Conservation (phyloP, 2,888 invertebrate species). For the Rotaria macrura region DNA sequence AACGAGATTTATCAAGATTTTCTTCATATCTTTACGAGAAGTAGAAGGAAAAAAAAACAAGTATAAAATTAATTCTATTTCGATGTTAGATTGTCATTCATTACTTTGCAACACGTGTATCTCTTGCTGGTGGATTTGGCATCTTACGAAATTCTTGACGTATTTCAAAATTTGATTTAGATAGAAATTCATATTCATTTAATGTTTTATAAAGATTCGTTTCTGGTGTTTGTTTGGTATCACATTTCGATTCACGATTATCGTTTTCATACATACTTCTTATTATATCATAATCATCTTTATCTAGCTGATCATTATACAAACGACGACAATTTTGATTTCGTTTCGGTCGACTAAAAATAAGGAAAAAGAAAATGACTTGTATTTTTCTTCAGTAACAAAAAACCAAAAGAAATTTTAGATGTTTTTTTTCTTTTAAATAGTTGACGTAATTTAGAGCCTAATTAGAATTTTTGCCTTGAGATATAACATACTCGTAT, state of each 20-base stretch:
- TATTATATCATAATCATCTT: neutral
- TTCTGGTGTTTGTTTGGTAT: neutral
- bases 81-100: neutral
- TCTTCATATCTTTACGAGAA: conserved; percentile 20
- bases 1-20: conserved; percentile 54
- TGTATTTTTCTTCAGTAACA: too few relatives aligned
- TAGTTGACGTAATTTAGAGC: too few relatives aligned
- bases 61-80: neutral
- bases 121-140: neutral
- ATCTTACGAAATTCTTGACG: neutral
- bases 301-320: neutral
- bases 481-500: neutral
- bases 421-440: too few relatives aligned
- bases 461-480: neutral
- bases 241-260: neutral
- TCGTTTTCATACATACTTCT: neutral
- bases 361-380: neutral
- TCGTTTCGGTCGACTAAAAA: neutral
- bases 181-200: neutral
- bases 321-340: neutral
- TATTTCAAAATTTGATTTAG: neutral
- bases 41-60: neutral
- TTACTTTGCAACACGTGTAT: neutral
- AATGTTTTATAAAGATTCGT: neutral
- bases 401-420: too few relatives aligned